phyloP scores from a whole-genome alignment of 2,797 vertebrate species.

The Coregonus sp. region DNA sequence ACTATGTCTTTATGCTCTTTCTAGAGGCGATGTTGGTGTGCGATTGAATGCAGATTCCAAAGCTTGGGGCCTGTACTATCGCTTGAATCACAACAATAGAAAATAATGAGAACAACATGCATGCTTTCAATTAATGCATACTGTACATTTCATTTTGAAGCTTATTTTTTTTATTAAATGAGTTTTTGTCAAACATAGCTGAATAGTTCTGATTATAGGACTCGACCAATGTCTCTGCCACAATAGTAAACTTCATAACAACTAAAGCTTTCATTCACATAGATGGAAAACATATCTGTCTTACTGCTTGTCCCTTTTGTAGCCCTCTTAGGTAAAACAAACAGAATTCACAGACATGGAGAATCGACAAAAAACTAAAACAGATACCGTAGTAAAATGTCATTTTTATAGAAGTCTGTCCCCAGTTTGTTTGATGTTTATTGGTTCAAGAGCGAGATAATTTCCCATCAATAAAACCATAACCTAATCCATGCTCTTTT shows the following conservation, averaged over 20 bases:
- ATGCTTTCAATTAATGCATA: background rate
- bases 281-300: conserved; percentile 41
- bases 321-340: conserved; percentile 19
- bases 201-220: conserved; percentile 15
- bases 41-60: conserved; percentile 41
- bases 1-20: conserved; percentile 42
- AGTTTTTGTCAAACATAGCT: background rate
- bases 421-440: conserved; percentile 53
- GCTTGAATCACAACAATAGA: conserved; percentile 8
- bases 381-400: conserved; percentile 34
- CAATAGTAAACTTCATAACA: conserved; percentile 29
- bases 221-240: conserved; percentile 6
- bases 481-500: conserved; percentile 40
- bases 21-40: conserved; percentile 31
- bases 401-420: conserved; percentile 37
- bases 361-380: conserved; percentile 41
- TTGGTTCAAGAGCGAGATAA: conserved; percentile 43
- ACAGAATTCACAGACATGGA: conserved; percentile 31
- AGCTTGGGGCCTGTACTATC: conserved; percentile 14
- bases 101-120: conserved; percentile 35
- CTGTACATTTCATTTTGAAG: background rate
- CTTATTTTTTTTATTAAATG: background rate
- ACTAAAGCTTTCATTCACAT: conserved; percentile 19
- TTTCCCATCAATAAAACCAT: conserved; percentile 56
- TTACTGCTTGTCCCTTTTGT: conserved; percentile 16